phyloP scores from a whole-genome alignment of 2,888 invertebrate species.

The Choristoneura rosaceana region DNA sequence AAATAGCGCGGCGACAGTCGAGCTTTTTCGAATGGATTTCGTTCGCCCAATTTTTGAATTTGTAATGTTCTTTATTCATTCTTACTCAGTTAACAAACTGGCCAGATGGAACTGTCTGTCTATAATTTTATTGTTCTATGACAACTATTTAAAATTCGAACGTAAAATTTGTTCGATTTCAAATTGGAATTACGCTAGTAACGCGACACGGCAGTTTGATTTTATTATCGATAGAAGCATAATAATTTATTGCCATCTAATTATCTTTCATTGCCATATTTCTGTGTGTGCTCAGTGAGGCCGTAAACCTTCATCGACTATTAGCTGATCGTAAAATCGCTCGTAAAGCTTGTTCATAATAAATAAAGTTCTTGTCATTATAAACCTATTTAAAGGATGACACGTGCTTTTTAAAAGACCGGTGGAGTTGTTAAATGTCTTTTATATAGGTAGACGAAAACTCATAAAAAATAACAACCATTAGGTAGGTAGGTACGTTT shows the following conservation, averaged over 20 bases:
- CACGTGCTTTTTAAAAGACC: conserved; percentile 30
- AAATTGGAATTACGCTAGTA: conserved; percentile 26
- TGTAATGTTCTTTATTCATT: conserved; percentile 4
- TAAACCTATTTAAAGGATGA: conserved; percentile 35
- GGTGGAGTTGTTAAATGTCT: neutral
- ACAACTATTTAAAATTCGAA: neutral
- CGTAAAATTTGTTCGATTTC: neutral
- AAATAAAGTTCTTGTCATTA: conserved; percentile 40
- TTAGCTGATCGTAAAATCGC: conserved; percentile 43
- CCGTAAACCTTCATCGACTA: conserved; percentile 43
- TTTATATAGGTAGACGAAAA: neutral
- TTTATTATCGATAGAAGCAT: conserved; percentile 30
- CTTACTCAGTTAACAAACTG: neutral
- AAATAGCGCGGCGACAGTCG: conserved; percentile 54
- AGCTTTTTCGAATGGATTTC: conserved; percentile 42
- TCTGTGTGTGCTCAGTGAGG: conserved; percentile 27
- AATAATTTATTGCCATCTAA: conserved; percentile 29
- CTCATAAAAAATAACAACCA: neutral
- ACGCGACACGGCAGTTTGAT: conserved; percentile 19
- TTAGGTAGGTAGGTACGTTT: too few species aligned
- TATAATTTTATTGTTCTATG: neutral
- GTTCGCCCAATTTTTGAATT: conserved; percentile 35
- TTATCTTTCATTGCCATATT: conserved; percentile 32
- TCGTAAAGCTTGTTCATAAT: conserved; percentile 44
- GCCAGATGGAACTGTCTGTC: neutral